phyloP scores from a whole-genome alignment of 1,140 invertebrate species.

The Cotesia typhae region DNA sequence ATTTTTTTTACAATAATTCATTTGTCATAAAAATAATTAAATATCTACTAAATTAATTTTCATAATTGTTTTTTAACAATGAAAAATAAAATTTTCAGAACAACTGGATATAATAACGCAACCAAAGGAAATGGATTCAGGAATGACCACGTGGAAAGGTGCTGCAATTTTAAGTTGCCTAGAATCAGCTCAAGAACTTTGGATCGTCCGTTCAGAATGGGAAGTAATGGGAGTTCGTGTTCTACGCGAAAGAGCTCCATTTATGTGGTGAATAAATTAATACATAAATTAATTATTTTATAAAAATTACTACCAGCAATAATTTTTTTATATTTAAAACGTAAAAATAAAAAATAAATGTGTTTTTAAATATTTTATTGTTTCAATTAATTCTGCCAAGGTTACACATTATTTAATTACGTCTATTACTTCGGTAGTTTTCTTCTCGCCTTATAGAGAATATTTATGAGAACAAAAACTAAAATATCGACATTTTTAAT shows the following conservation, averaged over 20 bases:
- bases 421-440: too few species aligned
- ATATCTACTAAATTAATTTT: not conserved
- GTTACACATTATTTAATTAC: not conserved
- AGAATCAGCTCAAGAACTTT: conserved; percentile 92
- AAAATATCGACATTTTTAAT: conserved; percentile 31
- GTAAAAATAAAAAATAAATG: too few species aligned
- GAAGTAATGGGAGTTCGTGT: conserved; percentile 84
- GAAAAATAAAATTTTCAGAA: conserved; percentile 65
- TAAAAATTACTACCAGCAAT: conserved; percentile 13
- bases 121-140: conserved; percentile 90
- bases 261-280: conserved; percentile 72
- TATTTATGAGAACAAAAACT: not conserved
- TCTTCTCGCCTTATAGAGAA: too few species aligned
- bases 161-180: conserved; percentile 91
- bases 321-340: not conserved
- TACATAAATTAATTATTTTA: not conserved
- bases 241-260: conserved; percentile 85
- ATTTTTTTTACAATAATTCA: not conserved
- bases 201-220: conserved; percentile 90
- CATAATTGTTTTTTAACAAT: not conserved
- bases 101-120: conserved; percentile 84
- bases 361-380: too few species aligned
- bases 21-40: not conserved
- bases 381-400: not conserved
- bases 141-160: conserved; percentile 92